Conservation (phyloP, 2,888 invertebrate species). For the Sphaerophoria rueppellii region DNA sequence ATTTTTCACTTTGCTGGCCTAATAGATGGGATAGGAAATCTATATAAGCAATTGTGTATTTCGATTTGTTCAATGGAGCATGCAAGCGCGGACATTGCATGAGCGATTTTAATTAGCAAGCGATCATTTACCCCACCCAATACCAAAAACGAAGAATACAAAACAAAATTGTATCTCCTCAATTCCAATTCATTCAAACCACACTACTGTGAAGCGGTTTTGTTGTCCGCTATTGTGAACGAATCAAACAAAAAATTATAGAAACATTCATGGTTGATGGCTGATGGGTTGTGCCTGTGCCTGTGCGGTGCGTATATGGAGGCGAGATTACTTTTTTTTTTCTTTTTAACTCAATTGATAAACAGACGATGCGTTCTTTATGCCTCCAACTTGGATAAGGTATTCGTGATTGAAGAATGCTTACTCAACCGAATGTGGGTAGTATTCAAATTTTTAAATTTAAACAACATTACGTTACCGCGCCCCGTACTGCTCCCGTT, state of each 20-base stretch:
- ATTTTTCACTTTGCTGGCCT: background rate
- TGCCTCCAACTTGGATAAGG: constrained; percentile 35
- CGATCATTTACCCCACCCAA: constrained; percentile 58
- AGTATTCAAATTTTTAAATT: constrained; percentile 41
- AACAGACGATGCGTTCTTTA: constrained; percentile 34
- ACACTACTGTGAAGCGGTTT: constrained; percentile 5
- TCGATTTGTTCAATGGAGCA: constrained; percentile 63
- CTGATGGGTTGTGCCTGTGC: background rate
- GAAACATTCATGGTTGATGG: constrained; percentile 12
- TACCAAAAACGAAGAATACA: constrained; percentile 19
- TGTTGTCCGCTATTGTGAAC: constrained; percentile 45
- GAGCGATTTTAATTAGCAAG: constrained; percentile 60
- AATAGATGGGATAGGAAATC: constrained; percentile 32
- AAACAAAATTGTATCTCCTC: constrained; percentile 20
- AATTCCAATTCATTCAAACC: constrained; percentile 25
- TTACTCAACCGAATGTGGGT: constrained; percentile 45
- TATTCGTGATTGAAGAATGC: constrained; percentile 42
- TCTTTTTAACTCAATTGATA: constrained; percentile 46
- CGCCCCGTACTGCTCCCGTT: background rate
- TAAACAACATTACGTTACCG: constrained; percentile 28
- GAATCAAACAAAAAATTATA: constrained; percentile 36
- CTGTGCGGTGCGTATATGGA: constrained; percentile 25
- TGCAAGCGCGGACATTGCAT: constrained; percentile 62
- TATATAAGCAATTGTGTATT: constrained; percentile 34
- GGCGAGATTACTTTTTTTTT: too few species aligned